Evolutionary conservation across 2,113 vertebrate species (phyloP), one percentile per base, ranked within the genome.

Genomic region (Saimiri boliviensis): DNA sequence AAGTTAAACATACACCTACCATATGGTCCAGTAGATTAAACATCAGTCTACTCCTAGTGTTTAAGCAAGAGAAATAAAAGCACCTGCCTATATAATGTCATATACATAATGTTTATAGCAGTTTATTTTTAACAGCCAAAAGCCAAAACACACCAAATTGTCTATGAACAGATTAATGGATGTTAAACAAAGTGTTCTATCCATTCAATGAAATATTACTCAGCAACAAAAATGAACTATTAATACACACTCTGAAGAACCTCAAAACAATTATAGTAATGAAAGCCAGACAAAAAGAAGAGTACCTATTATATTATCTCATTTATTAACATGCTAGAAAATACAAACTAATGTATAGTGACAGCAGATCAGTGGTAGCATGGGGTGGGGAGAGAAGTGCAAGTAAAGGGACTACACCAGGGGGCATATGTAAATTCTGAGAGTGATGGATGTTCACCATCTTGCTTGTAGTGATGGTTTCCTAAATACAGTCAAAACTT

Each of bases 241-340:
- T 19, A 35, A 93, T 42, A 45, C 20, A 79, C 45, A 21, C n/a
- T 89, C 37, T 77, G 6, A 90, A 84, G n/a, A 71, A 35, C 35
- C 52, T 60, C 63, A 73, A 80, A 60, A 71, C 60, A 91, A 56
- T 79, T 40, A 45, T 0, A 8, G 14, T 52, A 87, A 77, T 77
- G 58, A 58, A 56, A 76, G 19, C 21, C 20, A 63, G 63, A 52
- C 7, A 16, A 47, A 80, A 54, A 85, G 37, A 74, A 73, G 63
- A 95, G 16, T 30, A 66, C 71, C 21, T 42, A 60, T 4, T 63
- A 17, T 63, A 81, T 56, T 37, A 66, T 42, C 32, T 19, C 56
- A 84, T 42, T 89, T 77, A 68, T 32, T 71, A 91, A 71, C 60
- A 91, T 21, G 45, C 45, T 88, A 84, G 71, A 70, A 94, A 89